Evolutionary conservation across 2,797 vertebrate species (phyloP), one percentile per base, ranked within the genome.

Genomic region (Pseudopleuronectes americanus): DNA sequence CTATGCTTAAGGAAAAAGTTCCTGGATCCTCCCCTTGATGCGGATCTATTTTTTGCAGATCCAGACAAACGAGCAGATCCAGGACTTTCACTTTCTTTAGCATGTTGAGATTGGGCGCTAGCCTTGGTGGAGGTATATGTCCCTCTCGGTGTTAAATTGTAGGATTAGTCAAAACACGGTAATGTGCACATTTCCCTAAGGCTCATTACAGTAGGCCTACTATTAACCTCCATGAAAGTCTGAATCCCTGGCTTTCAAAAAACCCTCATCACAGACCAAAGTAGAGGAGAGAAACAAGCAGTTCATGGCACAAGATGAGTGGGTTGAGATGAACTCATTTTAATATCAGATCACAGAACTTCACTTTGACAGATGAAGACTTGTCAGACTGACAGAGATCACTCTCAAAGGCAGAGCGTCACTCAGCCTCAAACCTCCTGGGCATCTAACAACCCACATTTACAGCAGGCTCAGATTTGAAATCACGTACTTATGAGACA

Each of bases 341-440:
- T 88, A 87, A 92, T 91, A 89, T 87, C 68, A 85, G 81, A 87
- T 92, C 79, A 90, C 88, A 87, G 81, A 83, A 86, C 88, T 87
- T 90, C 77, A 90, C 83, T 79, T 84, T 70, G 78, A 88, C 87
- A 84, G 87, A 83, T 84, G 77, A 84, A 79, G 79, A 84, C 65
- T 80, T 19, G 14, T 65, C 71, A 73, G 84, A 59, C 76, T 74
- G 84, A 86, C 58, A 71, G 62, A 79, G 78, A 74, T 90, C 66
- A 81, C 62, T 82, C 65, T 79, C 74, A 64, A 78, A 80, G 2
- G 33, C 73, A 53, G 71, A 19, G 62, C 54, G 71, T 73, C 56
- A 69, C 68, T 76, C 58, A 76, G 77, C 75, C 79, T 82, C 69
- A 70, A 8, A 68, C 26, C 51, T 72, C 56, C 64, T 57, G 56